A percentile compares a stretch with the other conserved stretches of the same genome.
Conservation (phyloP, 2,888 invertebrate genomes). For the Ectropis crepuscularia region DNA sequence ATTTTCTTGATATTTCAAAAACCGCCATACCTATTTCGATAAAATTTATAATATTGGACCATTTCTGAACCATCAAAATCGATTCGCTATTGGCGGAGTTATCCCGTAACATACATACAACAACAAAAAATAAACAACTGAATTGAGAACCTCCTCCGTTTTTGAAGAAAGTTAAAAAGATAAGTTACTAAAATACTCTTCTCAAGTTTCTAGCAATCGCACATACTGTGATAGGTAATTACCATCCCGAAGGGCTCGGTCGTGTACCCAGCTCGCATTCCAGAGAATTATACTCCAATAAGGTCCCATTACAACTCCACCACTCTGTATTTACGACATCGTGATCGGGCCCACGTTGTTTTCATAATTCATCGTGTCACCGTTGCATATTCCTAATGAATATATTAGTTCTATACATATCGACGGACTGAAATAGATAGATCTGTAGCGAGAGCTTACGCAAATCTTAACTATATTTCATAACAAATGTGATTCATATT, state of each 20-base stretch:
- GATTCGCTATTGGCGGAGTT: too few species aligned
- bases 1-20: too few species aligned
- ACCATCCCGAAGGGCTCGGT: conserved; percentile 20
- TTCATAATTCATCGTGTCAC: conserved; percentile 36
- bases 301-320: conserved; percentile 23
- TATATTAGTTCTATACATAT: conserved; percentile 22
- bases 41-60: too few species aligned
- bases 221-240: conserved; percentile 13
- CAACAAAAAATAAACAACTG: too few species aligned
- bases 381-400: conserved; percentile 33
- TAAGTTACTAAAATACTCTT: too few species aligned
- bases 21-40: too few species aligned
- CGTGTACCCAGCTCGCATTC: conserved; percentile 21
- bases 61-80: too few species aligned
- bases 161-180: too few species aligned
- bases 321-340: conserved; percentile 27
- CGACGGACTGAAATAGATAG: conserved; percentile 2
- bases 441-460: conserved; percentile 6
- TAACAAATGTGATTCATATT: too few species aligned
- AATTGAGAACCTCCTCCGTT: too few species aligned
- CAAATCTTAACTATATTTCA: background rate
- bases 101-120: too few species aligned
- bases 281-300: conserved; percentile 13
- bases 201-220: too few species aligned
- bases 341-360: conserved; percentile 35